Conservation (phyloP, 2,797 vertebrate species). For the Tenualosa thibaudeaui region DNA sequence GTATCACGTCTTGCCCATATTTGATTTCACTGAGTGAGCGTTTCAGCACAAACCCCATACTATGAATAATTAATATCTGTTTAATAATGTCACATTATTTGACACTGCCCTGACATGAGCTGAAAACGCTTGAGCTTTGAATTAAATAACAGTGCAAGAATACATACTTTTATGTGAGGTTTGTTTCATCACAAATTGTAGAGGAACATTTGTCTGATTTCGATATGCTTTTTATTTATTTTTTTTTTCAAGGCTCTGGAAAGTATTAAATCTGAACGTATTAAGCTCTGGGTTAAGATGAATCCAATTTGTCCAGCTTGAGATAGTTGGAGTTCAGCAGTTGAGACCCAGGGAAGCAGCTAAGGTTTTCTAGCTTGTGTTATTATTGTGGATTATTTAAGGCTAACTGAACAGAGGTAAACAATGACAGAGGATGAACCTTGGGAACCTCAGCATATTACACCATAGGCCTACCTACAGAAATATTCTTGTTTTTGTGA, state of each 20-base stretch:
- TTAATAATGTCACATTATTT: not conserved
- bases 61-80: not conserved
- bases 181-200: not conserved
- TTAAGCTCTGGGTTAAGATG: not conserved
- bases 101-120: not conserved
- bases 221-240: not conserved
- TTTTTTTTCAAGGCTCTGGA: too few species aligned
- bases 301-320: not conserved
- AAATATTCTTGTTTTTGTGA: constrained; percentile 17
- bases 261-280: too few species aligned
- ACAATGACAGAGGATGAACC: constrained; percentile 33
- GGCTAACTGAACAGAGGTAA: constrained; percentile 19
- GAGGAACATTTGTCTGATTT: not conserved
- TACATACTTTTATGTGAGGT: not conserved
- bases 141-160: not conserved
- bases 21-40: not conserved
- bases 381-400: not conserved
- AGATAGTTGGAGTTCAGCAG: not conserved
- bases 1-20: not conserved
- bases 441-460: constrained; percentile 24
- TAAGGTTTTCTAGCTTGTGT: not conserved
- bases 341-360: not conserved
- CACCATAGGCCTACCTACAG: constrained; percentile 31
- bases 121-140: not conserved
- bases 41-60: not conserved